These are phyloP conservation scores for fruit fly (Drosophila melanogaster) DNA, from an alignment of 1,140 invertebrate species.

Conservation along the genomic window Release_6_plus_ISO1_MT NC_004354.4:12485501-12486000, in stretches of 20 bases:
- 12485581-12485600: background rate
- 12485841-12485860: background rate
- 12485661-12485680: background rate
- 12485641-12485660: background rate
- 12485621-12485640: background rate
- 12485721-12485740: background rate
- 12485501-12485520: too few species aligned
- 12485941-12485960: slow-evolving; percentile 28
- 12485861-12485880: background rate
- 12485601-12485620: background rate
- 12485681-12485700: background rate
- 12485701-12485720: background rate
- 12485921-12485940: background rate
- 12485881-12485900: background rate
- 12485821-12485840: slow-evolving; percentile 3
- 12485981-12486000: slow-evolving; percentile 37
- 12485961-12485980: slow-evolving; percentile 28
- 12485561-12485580: background rate
- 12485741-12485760: slow-evolving; percentile 6
- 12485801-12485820: slow-evolving; percentile 16
- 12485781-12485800: slow-evolving; percentile 7
- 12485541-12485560: background rate
- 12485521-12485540: too few species aligned
- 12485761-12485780: background rate
- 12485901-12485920: background rate